These are phyloP conservation scores for Zosterops hypoxanthus DNA, from an alignment of 2,113 vertebrate species.

Conservation along the genomic window DNA sequence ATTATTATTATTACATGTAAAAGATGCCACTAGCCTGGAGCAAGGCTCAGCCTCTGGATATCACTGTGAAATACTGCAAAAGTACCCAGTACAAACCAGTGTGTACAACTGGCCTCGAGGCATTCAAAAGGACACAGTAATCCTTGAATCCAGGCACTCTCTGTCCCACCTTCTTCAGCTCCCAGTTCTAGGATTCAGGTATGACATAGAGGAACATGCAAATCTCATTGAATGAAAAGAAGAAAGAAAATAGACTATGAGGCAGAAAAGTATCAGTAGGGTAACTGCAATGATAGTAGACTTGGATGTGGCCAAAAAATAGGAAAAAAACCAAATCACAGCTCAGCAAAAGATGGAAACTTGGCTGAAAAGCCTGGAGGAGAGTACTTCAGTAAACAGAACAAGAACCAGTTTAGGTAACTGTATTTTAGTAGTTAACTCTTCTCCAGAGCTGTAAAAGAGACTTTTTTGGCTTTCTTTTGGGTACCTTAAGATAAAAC, in stretches of 20 bases:
- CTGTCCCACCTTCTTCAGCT: not conserved
- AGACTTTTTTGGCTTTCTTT: not conserved
- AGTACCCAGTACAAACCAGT: not conserved
- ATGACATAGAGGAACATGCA: not conserved
- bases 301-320: fast-evolving
- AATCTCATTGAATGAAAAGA: not conserved
- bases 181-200: not conserved
- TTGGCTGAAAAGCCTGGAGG: not conserved
- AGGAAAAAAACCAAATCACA: not conserved
- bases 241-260: fast-evolving
- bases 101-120: no score
- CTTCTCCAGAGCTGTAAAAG: not conserved
- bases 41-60: not conserved
- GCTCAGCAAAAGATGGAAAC: not conserved
- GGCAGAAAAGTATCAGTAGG: not conserved
- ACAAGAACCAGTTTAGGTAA: not conserved
- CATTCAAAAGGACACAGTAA: not conserved
- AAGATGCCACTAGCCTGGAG: not conserved
- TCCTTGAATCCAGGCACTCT: not conserved
- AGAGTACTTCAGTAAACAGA: not conserved
- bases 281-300: not conserved
- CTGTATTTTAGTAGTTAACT: not conserved
- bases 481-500: not conserved
- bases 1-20: no score
- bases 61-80: not conserved